phyloP scores from a whole-genome alignment of 2,888 invertebrate species.

The Thereva nobilitata region DNA sequence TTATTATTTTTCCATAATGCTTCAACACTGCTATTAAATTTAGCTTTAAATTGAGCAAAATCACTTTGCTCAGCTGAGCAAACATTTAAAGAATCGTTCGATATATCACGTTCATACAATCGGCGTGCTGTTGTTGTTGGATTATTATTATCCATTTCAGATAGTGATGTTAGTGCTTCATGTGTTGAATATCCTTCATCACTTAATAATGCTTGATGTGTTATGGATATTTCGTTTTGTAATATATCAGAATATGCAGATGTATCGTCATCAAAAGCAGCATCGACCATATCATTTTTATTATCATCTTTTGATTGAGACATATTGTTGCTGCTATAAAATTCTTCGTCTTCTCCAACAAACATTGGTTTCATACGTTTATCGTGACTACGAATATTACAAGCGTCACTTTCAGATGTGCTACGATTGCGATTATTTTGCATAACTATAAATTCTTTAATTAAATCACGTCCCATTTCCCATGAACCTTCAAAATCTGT shows the following conservation, averaged over 20 bases:
- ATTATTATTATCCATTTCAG: conserved; percentile 29
- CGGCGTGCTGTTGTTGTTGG: conserved; percentile 41
- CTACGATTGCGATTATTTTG: conserved; percentile 51
- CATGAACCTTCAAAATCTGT: conserved; percentile 54
- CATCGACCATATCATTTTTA: conserved; percentile 13
- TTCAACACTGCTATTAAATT: conserved; percentile 70
- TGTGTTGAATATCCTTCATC: conserved; percentile 39
- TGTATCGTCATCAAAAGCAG: conserved; percentile 20
- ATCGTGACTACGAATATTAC: conserved; percentile 40
- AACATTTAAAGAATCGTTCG: conserved; percentile 42
- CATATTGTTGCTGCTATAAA: conserved; percentile 2
- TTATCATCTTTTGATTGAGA: conserved; percentile 10
- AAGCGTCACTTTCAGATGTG: conserved; percentile 49
- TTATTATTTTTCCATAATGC: conserved; percentile 66
- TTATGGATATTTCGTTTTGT: conserved; percentile 6
- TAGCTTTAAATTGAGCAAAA: conserved; percentile 57
- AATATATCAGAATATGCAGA: conserved; percentile 25
- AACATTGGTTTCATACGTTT: conserved; percentile 20
- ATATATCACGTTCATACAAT: conserved; percentile 46
- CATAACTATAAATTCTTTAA: conserved; percentile 51
- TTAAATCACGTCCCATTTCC: conserved; percentile 55
- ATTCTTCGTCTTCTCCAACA: conserved; percentile 17
- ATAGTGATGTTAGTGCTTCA: conserved; percentile 35
- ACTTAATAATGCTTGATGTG: conserved; percentile 3
- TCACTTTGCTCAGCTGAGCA: conserved; percentile 45